phyloP scores from a whole-genome alignment of 2,113 vertebrate genomes.

The Tichodroma muraria region DNA sequence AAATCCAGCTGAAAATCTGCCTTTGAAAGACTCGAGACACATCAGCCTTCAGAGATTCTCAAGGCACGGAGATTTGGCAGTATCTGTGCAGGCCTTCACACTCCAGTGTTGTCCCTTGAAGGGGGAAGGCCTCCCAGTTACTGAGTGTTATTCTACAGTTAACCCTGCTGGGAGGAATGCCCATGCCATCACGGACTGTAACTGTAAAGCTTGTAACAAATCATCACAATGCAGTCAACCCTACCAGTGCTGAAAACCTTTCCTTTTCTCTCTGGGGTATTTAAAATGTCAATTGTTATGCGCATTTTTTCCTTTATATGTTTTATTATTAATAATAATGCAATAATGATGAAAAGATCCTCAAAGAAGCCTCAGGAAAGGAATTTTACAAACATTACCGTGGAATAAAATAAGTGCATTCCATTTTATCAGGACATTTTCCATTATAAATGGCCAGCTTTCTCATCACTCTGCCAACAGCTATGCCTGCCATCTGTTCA shows the following conservation, averaged over 20 bases:
- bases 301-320: slow-evolving; percentile 8
- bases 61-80: slow-evolving; percentile 31
- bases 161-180: slow-evolving; percentile 29
- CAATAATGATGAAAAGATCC: slow-evolving; percentile 42
- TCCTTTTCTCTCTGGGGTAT: not conserved
- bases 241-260: slow-evolving; percentile 18
- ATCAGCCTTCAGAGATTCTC: not conserved
- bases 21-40: not conserved
- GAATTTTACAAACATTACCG: slow-evolving; percentile 61
- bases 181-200: not conserved
- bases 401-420: slow-evolving; percentile 69
- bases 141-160: not conserved
- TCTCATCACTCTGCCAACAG: slow-evolving; percentile 47
- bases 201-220: slow-evolving; percentile 31
- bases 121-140: slow-evolving; percentile 2
- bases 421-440: slow-evolving; percentile 69
- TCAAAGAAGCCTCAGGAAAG: slow-evolving; percentile 56
- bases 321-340: slow-evolving; percentile 56
- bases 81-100: not conserved
- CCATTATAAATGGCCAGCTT: slow-evolving; percentile 66
- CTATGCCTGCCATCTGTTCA: slow-evolving; percentile 64
- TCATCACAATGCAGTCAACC: slow-evolving; percentile 27
- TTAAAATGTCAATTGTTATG: slow-evolving; percentile 37
- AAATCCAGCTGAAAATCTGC: not conserved
- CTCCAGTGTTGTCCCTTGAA: not conserved